Base-by-base conservation (phyloP, 2,113 vertebrate genomes). In the Coryphaenoides rupestris region DNA sequence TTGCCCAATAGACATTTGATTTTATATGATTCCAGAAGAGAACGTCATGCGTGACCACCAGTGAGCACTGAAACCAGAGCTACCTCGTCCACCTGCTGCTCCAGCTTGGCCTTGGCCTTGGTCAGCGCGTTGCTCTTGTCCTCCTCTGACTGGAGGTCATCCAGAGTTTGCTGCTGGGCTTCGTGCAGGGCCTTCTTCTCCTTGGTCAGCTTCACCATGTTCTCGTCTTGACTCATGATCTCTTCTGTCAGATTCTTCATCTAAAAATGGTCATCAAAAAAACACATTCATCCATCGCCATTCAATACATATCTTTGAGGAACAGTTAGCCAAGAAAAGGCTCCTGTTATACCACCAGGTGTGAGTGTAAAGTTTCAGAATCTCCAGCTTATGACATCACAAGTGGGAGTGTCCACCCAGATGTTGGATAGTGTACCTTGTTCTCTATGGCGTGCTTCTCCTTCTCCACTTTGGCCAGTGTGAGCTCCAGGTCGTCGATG, bases 381-480 rank as follows among this genome's bases (percentile, higher is more conserved):
- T n/a, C n/a, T n/a, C n/a, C n/a, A n/a, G n/a, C n/a, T n/a, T n/a
- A n/a, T n/a, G n/a, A n/a, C n/a, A n/a, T n/a, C n/a, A n/a, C n/a
- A n/a, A n/a, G n/a, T n/a, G n/a, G n/a, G n/a, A n/a, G n/a, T n/a
- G n/a, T n/a, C n/a, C n/a, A n/a, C n/a, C n/a, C n/a, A n/a, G n/a
- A n/a, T n/a, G n/a, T n/a, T n/a, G n/a, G n/a, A n/a, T n/a, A 50
- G n/a, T 55, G 14, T 60, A 91, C 91, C 93, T 95, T 95, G 76
- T 93, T 94, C 70, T 95, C 93, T 0, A 82, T 85, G 5, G 92
- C 91, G 0, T 94, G 92, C 72, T 94, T 95, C 79, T 94, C 93
- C 69, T 93, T 94, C 74, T 94, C 92, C 4, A 91, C 91, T 84
- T 93, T 93, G 23, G 86, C 78, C 59, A 94, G 63, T 3, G 92